A percentile compares a stretch with the other conserved stretches of the same genome.
phyloP scores from a whole-genome alignment of 2,888 invertebrate species.

The Malthinus seriepunctatus region DNA sequence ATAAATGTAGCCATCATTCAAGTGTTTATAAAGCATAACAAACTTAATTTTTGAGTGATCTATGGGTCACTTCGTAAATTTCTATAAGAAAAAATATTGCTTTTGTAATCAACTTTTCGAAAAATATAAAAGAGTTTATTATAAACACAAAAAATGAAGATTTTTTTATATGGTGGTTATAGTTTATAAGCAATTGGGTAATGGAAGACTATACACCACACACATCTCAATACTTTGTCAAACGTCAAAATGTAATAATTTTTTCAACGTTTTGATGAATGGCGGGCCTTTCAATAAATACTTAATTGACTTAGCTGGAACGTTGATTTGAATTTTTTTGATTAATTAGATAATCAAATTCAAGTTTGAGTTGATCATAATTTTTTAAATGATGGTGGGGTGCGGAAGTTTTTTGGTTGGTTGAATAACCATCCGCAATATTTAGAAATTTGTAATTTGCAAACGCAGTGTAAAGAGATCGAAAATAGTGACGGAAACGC shows the following conservation, averaged over 20 bases:
- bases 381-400: too few relatives aligned
- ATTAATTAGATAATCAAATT: too few relatives aligned
- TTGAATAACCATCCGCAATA: too few relatives aligned
- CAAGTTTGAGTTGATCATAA: too few relatives aligned
- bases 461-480: too few relatives aligned
- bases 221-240: conserved; percentile 24
- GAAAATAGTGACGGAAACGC: too few relatives aligned
- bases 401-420: too few relatives aligned
- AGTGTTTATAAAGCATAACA: not conserved
- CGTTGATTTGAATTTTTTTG: too few relatives aligned
- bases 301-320: too few relatives aligned
- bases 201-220: conserved; percentile 9
- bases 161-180: not conserved
- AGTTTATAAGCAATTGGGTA: conserved; percentile 27
- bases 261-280: conserved; percentile 20
- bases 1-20: conserved; percentile 4
- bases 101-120: conserved; percentile 34
- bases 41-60: conserved; percentile 29
- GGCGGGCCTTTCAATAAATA: conserved; percentile 1
- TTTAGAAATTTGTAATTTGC: too few relatives aligned
- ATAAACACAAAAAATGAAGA: conserved; percentile 9
- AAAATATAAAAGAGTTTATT: conserved; percentile 28
- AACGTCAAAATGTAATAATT: conserved; percentile 23
- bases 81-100: conserved; percentile 35
- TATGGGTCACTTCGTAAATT: conserved; percentile 28